Base-by-base conservation (phyloP, 2,888 invertebrate genomes). In the Rambutsinella grinnellia region DNA sequence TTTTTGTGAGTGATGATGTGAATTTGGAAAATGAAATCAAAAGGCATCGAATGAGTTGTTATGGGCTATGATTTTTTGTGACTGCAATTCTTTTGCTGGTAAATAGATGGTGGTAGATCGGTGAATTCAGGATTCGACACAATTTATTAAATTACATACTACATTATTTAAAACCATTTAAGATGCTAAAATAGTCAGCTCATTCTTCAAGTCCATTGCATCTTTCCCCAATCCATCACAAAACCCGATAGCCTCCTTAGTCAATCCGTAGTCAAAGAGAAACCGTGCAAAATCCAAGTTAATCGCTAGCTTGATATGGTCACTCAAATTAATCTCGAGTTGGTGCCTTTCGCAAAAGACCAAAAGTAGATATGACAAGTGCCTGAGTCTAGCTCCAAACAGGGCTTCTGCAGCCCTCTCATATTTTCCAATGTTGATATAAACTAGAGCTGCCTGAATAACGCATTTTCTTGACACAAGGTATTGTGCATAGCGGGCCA, bases 271-370 rank as follows among this genome's bases (percentile, higher is more conserved):
- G 46, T 82, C 82, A 76, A 83, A 83, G n/a, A 82, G 51, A 71
- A 81, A 82, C 15, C 83, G 51, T 6, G 83, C 82, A 77, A 83
- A 83, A 77, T 83, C 83, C 36, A 83, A 66, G 23, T 72, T 61
- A 21, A 83, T 83, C 1, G 82, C 83, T 54, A 81, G 62, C 62
- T 75, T 77, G 2, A 83, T 79, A 66, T 83, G 83, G 36, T 79
- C 79, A 44, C 81, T 80, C 15, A 83, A 63, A 23, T 74, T 54
- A 19, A 80, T 46, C 26, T 58, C 53, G 10, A 81, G 44, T 46
- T 70, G 51, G 23, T 75, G 61, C n/a, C 53, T 62, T 68, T 79
- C 79, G 65, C 81, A 81, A 49, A 78, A 79, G 17, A 67, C 63
- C 19, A 82, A 56, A 13, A 82, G 71, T 3, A 81, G 47, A 58